Evolutionary conservation across 2,113 vertebrate species (phyloP).

Genomic region (Panthera tigris): DNA sequence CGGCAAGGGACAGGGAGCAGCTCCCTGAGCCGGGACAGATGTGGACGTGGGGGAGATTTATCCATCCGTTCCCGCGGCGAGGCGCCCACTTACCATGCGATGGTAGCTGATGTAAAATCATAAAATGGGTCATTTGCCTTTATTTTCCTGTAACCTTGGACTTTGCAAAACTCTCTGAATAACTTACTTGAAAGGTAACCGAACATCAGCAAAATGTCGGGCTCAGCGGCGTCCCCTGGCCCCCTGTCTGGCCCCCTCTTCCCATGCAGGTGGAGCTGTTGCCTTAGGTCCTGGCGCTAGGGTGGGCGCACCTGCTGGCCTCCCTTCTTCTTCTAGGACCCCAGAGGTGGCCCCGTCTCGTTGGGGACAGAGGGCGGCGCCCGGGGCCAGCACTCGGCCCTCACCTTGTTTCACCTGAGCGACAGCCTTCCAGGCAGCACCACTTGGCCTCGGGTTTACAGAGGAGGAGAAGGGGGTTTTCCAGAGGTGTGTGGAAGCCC

Average conservation of each 20-base stretch:
- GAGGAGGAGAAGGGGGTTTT: neutral
- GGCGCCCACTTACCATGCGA: neutral
- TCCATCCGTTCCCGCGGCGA: neutral
- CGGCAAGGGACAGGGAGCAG: constrained; percentile 26
- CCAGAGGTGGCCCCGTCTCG: fast-evolving
- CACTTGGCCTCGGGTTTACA: fast-evolving
- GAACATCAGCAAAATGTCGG: constrained; percentile 14
- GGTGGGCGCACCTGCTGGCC: fast-evolving
- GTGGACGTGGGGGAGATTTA: neutral
- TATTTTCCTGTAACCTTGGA: constrained; percentile 78
- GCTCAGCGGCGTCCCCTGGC: neutral
- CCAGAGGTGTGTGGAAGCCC: fast-evolving
- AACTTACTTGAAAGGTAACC: constrained; percentile 49
- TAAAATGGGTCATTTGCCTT: constrained; percentile 81
- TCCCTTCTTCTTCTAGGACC: neutral
- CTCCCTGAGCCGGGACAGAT: neutral
- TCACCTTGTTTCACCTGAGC: fast-evolving
- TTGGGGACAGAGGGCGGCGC: neutral
- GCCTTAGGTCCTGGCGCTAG: fast-evolving
- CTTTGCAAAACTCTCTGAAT: constrained; percentile 42
- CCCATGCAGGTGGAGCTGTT: fast-evolving
- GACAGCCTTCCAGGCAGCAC: neutral
- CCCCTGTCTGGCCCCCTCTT: neutral
- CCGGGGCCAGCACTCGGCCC: fast-evolving
- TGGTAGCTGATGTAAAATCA: constrained; percentile 44